Evolutionary conservation across 2,113 vertebrate species (phyloP).

Genomic region (Ochotona curzoniae): DNA sequence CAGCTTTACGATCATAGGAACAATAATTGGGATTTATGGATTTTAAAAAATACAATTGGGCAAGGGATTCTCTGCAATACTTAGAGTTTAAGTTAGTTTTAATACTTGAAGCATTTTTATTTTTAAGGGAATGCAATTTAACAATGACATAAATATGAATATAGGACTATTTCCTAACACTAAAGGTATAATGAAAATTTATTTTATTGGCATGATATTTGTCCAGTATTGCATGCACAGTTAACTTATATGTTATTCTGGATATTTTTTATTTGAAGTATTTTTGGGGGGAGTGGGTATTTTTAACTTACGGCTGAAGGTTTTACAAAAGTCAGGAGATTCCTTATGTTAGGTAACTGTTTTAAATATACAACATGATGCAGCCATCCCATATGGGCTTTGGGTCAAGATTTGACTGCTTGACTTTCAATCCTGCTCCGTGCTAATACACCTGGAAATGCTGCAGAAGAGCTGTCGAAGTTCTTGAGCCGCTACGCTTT

Average conservation of each 20-base stretch:
- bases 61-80: neutral
- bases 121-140: neutral
- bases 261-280: neutral
- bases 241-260: neutral
- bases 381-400: no score
- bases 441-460: no score
- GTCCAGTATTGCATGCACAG: neutral
- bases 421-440: no score
- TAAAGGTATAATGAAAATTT: neutral
- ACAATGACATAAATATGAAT: conserved; percentile 1
- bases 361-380: neutral
- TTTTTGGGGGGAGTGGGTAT: neutral
- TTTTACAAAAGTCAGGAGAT: neutral
- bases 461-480: no score
- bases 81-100: conserved; percentile 4
- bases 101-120: neutral
- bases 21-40: neutral
- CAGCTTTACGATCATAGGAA: conserved; percentile 18
- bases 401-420: no score
- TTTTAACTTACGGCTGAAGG: conserved; percentile 9
- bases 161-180: neutral
- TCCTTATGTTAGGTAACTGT: neutral
- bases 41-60: conserved; percentile 7
- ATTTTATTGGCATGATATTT: neutral
- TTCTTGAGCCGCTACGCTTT: no score